Evolutionary conservation across 2,797 vertebrate species (phyloP).

Genomic region (Dermochelys coriacea): DNA sequence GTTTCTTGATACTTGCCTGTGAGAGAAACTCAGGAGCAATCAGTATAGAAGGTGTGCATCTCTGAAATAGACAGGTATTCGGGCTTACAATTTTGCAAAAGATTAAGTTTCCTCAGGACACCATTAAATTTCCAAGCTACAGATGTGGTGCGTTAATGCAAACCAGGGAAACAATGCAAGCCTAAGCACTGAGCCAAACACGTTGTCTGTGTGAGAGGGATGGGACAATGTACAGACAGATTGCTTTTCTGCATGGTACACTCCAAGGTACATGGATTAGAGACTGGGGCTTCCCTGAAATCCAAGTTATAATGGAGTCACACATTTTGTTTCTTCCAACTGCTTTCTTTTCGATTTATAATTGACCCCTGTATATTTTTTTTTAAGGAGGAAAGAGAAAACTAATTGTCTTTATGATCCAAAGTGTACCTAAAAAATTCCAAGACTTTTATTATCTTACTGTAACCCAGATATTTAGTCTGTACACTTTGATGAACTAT

Average conservation of each 20-base stretch:
- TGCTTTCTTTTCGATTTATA: not conserved
- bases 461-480: not conserved
- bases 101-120: not conserved
- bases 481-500: not conserved
- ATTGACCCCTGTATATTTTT: not conserved
- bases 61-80: not conserved
- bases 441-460: not conserved
- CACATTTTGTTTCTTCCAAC: not conserved
- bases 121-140: not conserved
- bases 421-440: not conserved
- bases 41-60: not conserved
- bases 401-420: not conserved
- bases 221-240: not conserved
- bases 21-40: rapidly evolving
- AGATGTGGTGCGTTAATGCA: not conserved
- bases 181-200: rapidly evolving
- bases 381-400: not conserved
- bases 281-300: not conserved
- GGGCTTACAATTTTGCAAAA: not conserved
- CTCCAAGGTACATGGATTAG: not conserved
- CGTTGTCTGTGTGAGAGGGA: not conserved
- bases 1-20: not conserved
- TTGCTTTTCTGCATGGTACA: not conserved
- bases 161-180: not conserved
- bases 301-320: not conserved